Evolutionary conservation across 2,797 vertebrate species (phyloP), one percentile per base, ranked within the genome.

Genomic region (Oryzias sinensis): DNA sequence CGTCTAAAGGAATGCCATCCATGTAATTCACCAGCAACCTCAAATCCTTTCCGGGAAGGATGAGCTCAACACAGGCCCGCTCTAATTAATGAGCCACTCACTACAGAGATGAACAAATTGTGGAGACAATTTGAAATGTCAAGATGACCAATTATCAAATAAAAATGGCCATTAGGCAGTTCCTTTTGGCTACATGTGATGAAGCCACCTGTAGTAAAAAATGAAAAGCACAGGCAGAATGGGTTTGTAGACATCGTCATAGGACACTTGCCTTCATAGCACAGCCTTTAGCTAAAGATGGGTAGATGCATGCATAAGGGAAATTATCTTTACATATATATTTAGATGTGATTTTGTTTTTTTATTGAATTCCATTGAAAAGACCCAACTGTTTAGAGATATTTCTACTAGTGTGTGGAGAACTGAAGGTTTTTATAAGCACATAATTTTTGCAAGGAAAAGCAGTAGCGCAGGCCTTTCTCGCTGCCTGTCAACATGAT

Each of bases 61-160:
- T 65, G 82, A 88, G 82, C 86, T 78, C 75, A 87, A 86, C 83
- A 84, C 73, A 86, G 77, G 49, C 72, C 54, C 65, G 59, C 70
- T 81, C 83, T 91, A 90, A 91, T 91, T 90, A 92, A 84, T 48
- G 65, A 71, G 72, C 69, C 77, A 76, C 82, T 87, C 83, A 79
- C 84, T 81, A 78, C 64, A 65, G 82, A 87, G 84, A 86, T 41
- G 87, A 84, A 84, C 86, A 91, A 90, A 90, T 92, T 83, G 87
- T 86, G 77, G 77, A 81, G 80, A 81, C 76, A 49, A 82, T 89
- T 89, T 81, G 72, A 90, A 91, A 90, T 91, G 89, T 92, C 89
- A 92, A 86, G 89, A 90, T 88, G 90, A 90, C 83, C 88, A 90
- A 91, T 92, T 91, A 91, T 89, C 76, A 89, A 89, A 91, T 87